Conservation (phyloP, 1,140 invertebrate species). For the Drosophila bipectinata region DNA sequence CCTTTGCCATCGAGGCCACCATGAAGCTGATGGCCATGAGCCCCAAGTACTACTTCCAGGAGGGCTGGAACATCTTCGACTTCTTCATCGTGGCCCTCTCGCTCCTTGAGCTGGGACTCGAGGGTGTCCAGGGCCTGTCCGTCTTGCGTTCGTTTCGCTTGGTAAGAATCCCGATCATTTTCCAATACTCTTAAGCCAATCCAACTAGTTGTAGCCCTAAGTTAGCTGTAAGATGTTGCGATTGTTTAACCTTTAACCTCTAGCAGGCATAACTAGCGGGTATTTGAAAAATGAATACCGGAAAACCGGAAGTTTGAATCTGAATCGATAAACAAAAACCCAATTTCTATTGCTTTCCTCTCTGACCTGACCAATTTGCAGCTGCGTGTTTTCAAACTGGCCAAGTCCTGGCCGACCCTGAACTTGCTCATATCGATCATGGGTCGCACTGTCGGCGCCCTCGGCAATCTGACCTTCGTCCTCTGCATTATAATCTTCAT, state of each 20-base stretch:
- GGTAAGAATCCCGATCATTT: slow-evolving; percentile 87
- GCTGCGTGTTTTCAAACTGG: slow-evolving; percentile 99
- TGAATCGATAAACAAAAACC: background rate
- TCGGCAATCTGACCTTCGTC: slow-evolving; percentile 99
- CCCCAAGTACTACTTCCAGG: slow-evolving; percentile 98
- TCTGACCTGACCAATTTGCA: slow-evolving; percentile 85
- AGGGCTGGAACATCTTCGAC: slow-evolving; percentile 99
- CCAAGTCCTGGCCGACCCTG: slow-evolving; percentile 99
- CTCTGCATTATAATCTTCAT: slow-evolving; percentile 99
- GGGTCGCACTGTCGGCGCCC: slow-evolving; percentile 98
- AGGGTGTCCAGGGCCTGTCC: slow-evolving; percentile 97
- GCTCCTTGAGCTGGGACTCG: slow-evolving; percentile 95
- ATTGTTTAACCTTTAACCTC: slow-evolving; percentile 20
- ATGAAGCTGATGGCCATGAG: slow-evolving; percentile 98
- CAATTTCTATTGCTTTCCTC: slow-evolving; percentile 12
- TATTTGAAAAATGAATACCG: background rate
- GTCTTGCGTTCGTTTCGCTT: slow-evolving; percentile 98
- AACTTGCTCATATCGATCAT: slow-evolving; percentile 99
- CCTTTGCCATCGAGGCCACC: slow-evolving; percentile 98
- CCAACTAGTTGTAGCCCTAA: slow-evolving; percentile 5
- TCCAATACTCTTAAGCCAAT: background rate
- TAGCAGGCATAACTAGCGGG: slow-evolving; percentile 8
- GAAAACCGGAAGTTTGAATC: background rate
- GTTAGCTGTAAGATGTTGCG: slow-evolving; percentile 22
- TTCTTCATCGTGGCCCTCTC: slow-evolving; percentile 98